phyloP scores from a whole-genome alignment of 2,888 invertebrate genomes.

The Mythimna loreyi region DNA sequence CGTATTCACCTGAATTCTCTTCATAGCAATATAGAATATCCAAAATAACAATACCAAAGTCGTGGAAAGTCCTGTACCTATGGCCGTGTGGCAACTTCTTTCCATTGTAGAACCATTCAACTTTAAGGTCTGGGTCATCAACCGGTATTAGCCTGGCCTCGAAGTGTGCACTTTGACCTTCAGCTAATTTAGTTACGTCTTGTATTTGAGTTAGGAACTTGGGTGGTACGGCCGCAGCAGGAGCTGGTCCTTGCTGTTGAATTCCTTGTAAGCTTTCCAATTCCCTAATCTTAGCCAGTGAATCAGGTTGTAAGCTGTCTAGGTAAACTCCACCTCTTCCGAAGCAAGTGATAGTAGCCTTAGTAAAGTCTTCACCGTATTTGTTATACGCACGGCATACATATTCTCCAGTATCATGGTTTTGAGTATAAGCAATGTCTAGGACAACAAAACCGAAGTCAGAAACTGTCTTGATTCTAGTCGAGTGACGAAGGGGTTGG shows the following conservation, averaged over 20 bases:
- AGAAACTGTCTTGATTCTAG: conserved; percentile 97
- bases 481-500: conserved; percentile 96
- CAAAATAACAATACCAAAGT: conserved; percentile 98
- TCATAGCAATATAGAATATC: conserved; percentile 99
- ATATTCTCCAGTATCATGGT: conserved; percentile 98
- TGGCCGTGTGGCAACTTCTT: conserved; percentile 98
- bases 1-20: conserved; percentile 98
- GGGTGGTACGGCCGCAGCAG: conserved; percentile 95
- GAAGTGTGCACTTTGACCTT: conserved; percentile 98
- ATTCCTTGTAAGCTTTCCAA: conserved; percentile 94
- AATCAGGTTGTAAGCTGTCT: conserved; percentile 97
- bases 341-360: conserved; percentile 95
- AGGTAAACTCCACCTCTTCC: conserved; percentile 96
- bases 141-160: conserved; percentile 98
- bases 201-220: conserved; percentile 97
- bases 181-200: conserved; percentile 96
- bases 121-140: conserved; percentile 97
- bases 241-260: conserved; percentile 92
- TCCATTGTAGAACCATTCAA: conserved; percentile 99
- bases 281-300: conserved; percentile 96
- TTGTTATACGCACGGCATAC: conserved; percentile 97
- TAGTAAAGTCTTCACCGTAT: conserved; percentile 97
- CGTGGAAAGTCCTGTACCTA: conserved; percentile 99
- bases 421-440: conserved; percentile 98
- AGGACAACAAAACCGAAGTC: conserved; percentile 98